Base-by-base conservation (phyloP, 1,140 invertebrate species). In the Drosophila suzukii region DNA sequence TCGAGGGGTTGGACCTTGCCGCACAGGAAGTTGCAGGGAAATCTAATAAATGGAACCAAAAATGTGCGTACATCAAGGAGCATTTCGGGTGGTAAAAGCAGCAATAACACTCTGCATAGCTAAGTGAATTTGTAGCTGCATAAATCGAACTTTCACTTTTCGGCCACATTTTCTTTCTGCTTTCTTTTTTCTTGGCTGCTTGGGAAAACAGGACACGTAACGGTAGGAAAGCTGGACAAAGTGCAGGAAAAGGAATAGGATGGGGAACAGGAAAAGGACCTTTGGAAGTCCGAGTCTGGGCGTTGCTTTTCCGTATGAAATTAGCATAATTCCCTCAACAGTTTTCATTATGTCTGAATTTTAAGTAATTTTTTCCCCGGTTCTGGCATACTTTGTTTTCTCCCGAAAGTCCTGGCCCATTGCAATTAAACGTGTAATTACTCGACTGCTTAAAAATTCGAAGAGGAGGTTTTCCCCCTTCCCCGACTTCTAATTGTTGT, bases 351-450 rank as follows among this genome's bases (percentile, higher is more conserved):
- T 89, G 84, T 89, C 84, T 88, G 83, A 78, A 89, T 88, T 88
- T 88, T 78, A 88, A 88, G 84, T 78, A 78, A 67, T 73, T 81
- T 81, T 81, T 81, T 59, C 0, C 15, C 50, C 39, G 36, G 34
- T n/a, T 32, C 24, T 60, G 59, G 70, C 78, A 81, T 83, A 76
- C 79, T 82, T 78, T 75, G 62, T 56, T 56, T 38, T 27, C 30
- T 20, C 11, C 20, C 5, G 3, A 17, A 36, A 73, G 61, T 61
- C 70, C 50, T 61, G 59, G 58, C 68, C 58, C 81, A 72, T 73
- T 81, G 83, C 90, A 91, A 91, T 91, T 91, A 91, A 91, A 91
- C 73, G 82, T 91, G 90, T 91, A 91, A 91, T 91, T 91, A 91
- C 81, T 79, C 51, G 66, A 62, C 82, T 90, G 61, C 75, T 86